Conservation (phyloP, 2,797 vertebrate genomes). For the Tachyglossus aculeatus region DNA sequence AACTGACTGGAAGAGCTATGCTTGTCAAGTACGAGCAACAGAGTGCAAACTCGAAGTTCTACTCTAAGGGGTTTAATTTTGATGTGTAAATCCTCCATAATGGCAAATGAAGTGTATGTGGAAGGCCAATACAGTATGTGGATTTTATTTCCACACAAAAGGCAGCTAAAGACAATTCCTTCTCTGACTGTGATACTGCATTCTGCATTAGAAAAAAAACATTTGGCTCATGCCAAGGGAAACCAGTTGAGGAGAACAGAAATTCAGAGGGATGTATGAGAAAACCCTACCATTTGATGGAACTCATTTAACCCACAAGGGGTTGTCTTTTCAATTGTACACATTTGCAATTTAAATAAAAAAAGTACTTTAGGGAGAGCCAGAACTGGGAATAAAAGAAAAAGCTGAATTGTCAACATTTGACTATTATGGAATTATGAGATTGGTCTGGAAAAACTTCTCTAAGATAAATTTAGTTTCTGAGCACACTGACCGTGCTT, state of each 20-base stretch:
- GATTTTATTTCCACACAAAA: constrained; percentile 7
- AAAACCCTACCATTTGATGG: constrained; percentile 68
- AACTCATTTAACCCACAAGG: constrained; percentile 65
- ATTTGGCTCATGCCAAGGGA: constrained; percentile 77
- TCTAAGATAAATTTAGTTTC: not conserved
- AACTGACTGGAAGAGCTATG: not conserved
- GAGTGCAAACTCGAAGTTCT: constrained; percentile 22
- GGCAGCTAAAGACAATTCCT: constrained; percentile 5
- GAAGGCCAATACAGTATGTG: not conserved
- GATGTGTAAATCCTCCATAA: not conserved
- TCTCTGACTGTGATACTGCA: constrained; percentile 34
- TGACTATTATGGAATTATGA: too few species aligned
- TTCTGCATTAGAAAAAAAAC: constrained; percentile 75
- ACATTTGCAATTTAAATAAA: constrained; percentile 23
- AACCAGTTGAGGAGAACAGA: constrained; percentile 81
- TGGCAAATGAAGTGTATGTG: constrained; percentile 15
- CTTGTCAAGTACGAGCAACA: constrained; percentile 8
- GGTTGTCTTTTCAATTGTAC: constrained; percentile 47
- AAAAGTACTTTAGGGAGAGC: constrained; percentile 6
- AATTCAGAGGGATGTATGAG: constrained; percentile 75
- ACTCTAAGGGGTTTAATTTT: constrained; percentile 26
- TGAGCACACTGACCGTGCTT: not conserved
- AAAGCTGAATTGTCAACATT: constrained; percentile 5
- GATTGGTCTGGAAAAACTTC: too few species aligned
- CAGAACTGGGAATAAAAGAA: not conserved